phyloP scores from a whole-genome alignment of 2,113 vertebrate species.

The Neodontobutis hainanensis region DNA sequence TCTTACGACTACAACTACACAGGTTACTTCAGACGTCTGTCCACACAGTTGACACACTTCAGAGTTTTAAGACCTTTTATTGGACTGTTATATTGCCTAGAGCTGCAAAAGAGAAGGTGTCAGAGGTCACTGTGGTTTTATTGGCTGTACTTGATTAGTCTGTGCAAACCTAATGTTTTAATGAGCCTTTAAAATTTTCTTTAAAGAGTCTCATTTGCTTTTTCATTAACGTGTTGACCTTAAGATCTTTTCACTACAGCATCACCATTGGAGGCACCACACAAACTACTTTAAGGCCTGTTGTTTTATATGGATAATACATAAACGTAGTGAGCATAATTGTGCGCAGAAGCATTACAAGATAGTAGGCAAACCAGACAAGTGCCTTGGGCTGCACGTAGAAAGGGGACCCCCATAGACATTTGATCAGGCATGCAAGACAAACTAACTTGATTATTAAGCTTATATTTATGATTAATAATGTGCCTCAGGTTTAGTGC shows the following conservation, averaged over 20 bases:
- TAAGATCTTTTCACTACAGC: background rate
- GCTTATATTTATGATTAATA: too few relatives aligned
- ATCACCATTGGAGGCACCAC: too few relatives aligned
- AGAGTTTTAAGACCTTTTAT: slow-evolving; percentile 46
- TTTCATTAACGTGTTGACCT: background rate
- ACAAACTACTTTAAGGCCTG: too few relatives aligned
- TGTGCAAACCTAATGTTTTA: slow-evolving; percentile 11
- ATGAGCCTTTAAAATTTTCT: background rate
- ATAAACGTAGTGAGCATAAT: too few relatives aligned
- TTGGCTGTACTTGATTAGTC: slow-evolving; percentile 7
- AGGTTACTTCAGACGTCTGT: slow-evolving; percentile 12
- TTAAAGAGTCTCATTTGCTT: background rate
- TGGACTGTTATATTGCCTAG: slow-evolving; percentile 18
- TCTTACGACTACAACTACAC: slow-evolving; percentile 14
- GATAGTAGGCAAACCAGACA: too few relatives aligned
- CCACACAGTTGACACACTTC: slow-evolving; percentile 21
- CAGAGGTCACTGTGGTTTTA: slow-evolving; percentile 44
- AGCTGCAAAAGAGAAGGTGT: slow-evolving; percentile 34
- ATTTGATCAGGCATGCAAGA: too few relatives aligned
- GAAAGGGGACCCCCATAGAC: too few relatives aligned
- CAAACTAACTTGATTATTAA: too few relatives aligned
- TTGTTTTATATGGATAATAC: too few relatives aligned
- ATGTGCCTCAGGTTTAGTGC: too few relatives aligned
- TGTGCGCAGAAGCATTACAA: too few relatives aligned
- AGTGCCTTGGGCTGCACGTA: too few relatives aligned